These are phyloP conservation scores for Clarias magur DNA, from an alignment of 2,113 vertebrate species.

Conservation along the genomic window DNA sequence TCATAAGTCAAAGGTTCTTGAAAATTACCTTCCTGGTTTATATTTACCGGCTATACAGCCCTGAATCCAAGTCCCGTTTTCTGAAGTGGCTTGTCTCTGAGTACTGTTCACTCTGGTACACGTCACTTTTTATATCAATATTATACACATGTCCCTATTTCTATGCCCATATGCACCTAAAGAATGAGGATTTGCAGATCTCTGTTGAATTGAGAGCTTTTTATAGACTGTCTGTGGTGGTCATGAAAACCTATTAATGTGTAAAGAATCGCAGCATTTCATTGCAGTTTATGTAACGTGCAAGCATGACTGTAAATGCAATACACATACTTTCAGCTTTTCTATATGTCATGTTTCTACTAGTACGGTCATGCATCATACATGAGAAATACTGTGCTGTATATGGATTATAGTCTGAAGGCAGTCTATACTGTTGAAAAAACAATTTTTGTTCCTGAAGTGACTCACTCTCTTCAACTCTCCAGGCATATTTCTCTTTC, in stretches of 20 bases:
- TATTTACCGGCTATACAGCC: conserved; percentile 58
- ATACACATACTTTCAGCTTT: conserved; percentile 16
- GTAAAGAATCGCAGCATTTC: conserved; percentile 26
- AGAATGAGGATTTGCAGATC: conserved; percentile 2
- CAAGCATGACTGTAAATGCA: conserved; percentile 21
- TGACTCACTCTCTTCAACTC: conserved; percentile 43
- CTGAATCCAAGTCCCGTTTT: conserved; percentile 51
- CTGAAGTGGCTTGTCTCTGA: conserved; percentile 3
- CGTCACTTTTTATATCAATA: not conserved
- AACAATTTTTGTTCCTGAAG: conserved; percentile 24
- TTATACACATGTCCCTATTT: not conserved
- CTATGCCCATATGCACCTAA: conserved; percentile 24
- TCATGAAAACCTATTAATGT: conserved; percentile 33
- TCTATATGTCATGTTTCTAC: conserved; percentile 17
- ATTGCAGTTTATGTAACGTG: conserved; percentile 28
- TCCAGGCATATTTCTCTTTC: conserved; percentile 31
- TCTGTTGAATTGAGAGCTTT: conserved; percentile 14
- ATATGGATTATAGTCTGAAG: conserved; percentile 50
- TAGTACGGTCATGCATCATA: conserved; percentile 31
- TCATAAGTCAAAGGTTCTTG: conserved; percentile 55
- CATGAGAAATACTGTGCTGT: conserved; percentile 25
- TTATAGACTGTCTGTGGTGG: conserved; percentile 22
- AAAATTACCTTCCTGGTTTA: conserved; percentile 47
- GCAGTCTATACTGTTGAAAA: conserved; percentile 40
- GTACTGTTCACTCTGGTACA: not conserved